Evolutionary conservation across 37 sponge, comb jelly and placozoan genomes (phyloP).

Genomic region (Ianthella basta): DNA sequence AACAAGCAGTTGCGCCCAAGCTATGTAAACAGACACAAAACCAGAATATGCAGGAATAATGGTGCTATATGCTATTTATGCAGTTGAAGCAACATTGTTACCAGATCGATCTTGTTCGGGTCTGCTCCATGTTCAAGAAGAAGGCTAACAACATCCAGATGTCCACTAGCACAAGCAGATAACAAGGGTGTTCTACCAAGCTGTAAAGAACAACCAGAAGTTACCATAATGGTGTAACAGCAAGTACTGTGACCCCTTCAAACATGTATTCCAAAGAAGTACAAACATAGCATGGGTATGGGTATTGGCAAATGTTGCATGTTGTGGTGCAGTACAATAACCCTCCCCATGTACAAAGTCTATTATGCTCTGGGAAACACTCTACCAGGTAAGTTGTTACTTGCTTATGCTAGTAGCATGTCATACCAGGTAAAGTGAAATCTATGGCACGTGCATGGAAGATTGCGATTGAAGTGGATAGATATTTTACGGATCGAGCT

Average conservation of each 20-base stretch:
- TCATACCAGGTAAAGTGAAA: too few species aligned
- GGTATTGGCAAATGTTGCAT: too few species aligned
- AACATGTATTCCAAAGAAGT: slow-evolving; percentile 1
- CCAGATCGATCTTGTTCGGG: background rate
- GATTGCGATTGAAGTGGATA: too few species aligned
- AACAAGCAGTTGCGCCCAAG: slow-evolving; percentile 6
- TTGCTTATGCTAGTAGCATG: too few species aligned
- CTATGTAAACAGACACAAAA: background rate
- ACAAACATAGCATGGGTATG: too few species aligned
- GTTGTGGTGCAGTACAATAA: too few species aligned
- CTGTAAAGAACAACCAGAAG: background rate
- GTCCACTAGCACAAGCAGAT: background rate
- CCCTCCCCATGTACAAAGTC: too few species aligned
- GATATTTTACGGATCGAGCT: too few species aligned
- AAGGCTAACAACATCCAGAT: slow-evolving; percentile 2
- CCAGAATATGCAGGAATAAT: background rate
- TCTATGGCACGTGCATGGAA: too few species aligned
- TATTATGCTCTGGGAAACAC: too few species aligned
- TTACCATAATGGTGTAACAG: background rate
- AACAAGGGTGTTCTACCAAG: slow-evolving; percentile 3
- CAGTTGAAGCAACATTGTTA: background rate
- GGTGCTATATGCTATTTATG: background rate
- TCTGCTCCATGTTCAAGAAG: slow-evolving; percentile 11
- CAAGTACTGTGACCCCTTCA: background rate
- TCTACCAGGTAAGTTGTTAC: too few species aligned